Conservation (phyloP, 1,140 invertebrate genomes). For the Diorhabda carinulata region DNA sequence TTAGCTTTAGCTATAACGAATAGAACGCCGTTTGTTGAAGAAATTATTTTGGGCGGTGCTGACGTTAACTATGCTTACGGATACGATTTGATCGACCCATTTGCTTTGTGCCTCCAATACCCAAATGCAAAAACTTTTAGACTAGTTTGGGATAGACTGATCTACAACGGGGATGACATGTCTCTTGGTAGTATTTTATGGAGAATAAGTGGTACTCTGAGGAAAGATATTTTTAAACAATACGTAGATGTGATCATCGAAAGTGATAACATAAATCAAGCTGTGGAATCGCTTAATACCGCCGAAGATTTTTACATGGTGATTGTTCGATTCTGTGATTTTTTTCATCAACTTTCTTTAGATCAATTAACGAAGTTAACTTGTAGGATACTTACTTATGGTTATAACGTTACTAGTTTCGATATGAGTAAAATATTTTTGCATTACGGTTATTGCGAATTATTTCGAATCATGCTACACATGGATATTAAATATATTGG, state of each 20-base stretch:
- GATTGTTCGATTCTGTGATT: constrained; percentile 13
- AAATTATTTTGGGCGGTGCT: constrained; percentile 15
- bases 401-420: constrained; percentile 10
- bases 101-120: constrained; percentile 7
- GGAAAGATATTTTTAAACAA: constrained; percentile 13
- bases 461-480: constrained; percentile 19
- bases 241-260: constrained; percentile 21
- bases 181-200: constrained; percentile 14
- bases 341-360: constrained; percentile 10
- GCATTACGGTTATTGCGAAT: constrained; percentile 17
- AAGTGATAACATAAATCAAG: constrained; percentile 18
- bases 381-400: constrained; percentile 14
- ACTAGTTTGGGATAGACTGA: constrained; percentile 15
- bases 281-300: constrained; percentile 12
- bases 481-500: constrained; percentile 18
- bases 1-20: constrained; percentile 17
- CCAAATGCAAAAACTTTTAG: constrained; percentile 13
- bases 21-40: constrained; percentile 14
- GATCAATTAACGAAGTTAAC: constrained; percentile 10
- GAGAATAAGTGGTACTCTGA: constrained; percentile 14
- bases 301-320: constrained; percentile 19
- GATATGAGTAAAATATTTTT: constrained; percentile 19
- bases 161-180: constrained; percentile 17
- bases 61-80: constrained; percentile 18
- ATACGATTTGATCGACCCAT: constrained; percentile 21